Evolutionary conservation across 1,140 invertebrate species (phyloP).

Genomic region (Sarcophaga peregrina): DNA sequence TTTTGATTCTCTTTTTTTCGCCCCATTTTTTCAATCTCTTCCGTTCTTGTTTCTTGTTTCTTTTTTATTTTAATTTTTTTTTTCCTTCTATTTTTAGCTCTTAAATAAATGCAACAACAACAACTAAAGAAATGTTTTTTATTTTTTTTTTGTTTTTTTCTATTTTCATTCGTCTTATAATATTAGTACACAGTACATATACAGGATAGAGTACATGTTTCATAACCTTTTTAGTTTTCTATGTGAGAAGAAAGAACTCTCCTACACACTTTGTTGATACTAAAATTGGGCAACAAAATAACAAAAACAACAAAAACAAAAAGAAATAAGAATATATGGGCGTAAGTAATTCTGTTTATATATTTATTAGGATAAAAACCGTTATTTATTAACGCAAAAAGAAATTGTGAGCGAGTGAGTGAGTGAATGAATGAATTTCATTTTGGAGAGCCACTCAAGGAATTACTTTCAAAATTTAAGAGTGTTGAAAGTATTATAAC

Average conservation of each 20-base stretch:
- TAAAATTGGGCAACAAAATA: too few species aligned
- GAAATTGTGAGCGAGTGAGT: background rate
- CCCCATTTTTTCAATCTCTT: background rate
- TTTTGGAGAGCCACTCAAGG: too few species aligned
- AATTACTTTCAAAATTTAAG: background rate
- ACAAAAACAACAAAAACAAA: too few species aligned
- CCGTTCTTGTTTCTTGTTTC: background rate
- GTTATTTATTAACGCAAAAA: background rate
- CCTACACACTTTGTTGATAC: background rate
- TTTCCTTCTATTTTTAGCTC: too few species aligned
- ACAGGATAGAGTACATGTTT: background rate
- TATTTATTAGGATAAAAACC: slow-evolving; percentile 8
- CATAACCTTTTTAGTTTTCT: slow-evolving; percentile 5
- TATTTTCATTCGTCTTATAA: background rate
- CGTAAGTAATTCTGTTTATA: background rate
- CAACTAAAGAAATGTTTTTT: background rate
- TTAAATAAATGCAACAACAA: too few species aligned
- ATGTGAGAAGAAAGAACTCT: background rate
- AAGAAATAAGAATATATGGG: too few species aligned
- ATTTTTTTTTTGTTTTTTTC: background rate
- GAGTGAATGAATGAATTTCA: background rate
- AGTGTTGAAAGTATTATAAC: background rate
- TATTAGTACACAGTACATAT: background rate
- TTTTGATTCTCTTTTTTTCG: background rate
- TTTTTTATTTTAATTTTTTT: too few species aligned